Base-by-base conservation (phyloP, 2,888 invertebrate genomes). In the Beris morrisii region DNA sequence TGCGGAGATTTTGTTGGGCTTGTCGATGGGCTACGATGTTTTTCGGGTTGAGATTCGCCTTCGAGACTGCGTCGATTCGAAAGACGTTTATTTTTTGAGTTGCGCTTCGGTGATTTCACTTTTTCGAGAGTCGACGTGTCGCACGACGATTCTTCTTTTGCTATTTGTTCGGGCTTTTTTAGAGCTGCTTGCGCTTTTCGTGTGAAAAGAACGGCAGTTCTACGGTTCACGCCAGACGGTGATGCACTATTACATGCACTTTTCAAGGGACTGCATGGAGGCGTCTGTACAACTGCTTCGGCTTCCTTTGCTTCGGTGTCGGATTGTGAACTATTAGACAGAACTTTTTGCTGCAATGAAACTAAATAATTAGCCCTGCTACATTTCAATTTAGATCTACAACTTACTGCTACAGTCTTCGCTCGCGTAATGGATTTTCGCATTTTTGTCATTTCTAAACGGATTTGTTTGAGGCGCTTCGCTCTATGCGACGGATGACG, bases 131-230 rank as follows among this genome's bases (percentile, higher is more conserved):
- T 73, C 4, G 73, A 67, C 32, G 72, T 73, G 4, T 73, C 70
- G 55, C 69, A 66, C 44, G 72, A 72, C 5, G 72, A 71, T 64
- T 74, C 74, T 45, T 68, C 72, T 38, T 71, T 71, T n/a, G 66
- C 64, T 2, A 61, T 45, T 45, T 70, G 38, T 67, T 72, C 77
- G 5, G 81, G 81, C 66, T 78, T 75, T 74, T 84, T 81, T 50
- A 81, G 74, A 69, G 82, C 81, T 1, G 86, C 86, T 74, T 86
- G 86, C 2, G 88, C 87, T 78, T 91, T 91, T 56, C 89, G 84
- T 9, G 90, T 89, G 73, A 92, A 88, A 38, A 92, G 79, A 31
- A 92, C 91, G n/a, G 91, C 89, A 28, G 89, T 91, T 74, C 91
- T 76, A 71, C 81, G 72, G 72, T 81, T 81, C 4, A 81, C 80